Base-by-base conservation (phyloP, 2,113 vertebrate species). In the Mus musculus region DNA sequence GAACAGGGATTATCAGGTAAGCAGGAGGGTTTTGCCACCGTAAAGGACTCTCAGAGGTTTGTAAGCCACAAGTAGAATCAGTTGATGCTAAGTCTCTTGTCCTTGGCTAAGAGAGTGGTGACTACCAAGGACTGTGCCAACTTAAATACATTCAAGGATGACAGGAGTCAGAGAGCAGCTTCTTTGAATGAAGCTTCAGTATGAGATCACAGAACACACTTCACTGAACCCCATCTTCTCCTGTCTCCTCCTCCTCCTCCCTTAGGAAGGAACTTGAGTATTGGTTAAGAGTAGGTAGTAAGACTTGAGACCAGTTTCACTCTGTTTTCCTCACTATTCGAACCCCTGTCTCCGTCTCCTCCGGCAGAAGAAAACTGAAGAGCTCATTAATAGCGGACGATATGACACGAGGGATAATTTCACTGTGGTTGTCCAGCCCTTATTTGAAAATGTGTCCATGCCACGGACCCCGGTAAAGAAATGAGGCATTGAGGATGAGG, bases 1-100 rank as follows among this genome's bases (percentile, higher is more conserved):
- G 33, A 99, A 99, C 95, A 98, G 22, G 96, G 95, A 3, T 3
- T 99, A 99, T 63, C 99, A 99, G 98, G 99, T 99, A 97, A 98
- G 97, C 1, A 56, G 33, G 42, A 67, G 24, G 85, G 77, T 14
- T 16, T 71, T 75, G 12, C 88, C 22, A 7, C 67, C 54, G 24
- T 33, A 24, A 2, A 1, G 16, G 72, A 72, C 36, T 28, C n/a
- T 33, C 2, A 52, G 33, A 33, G 39, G 65, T 20, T 5, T 56
- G 77, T 17, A 5, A n/a, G 77, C 33, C 46, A 42, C 22, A 61
- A n/a, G 28, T n/a, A 77, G 49, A 84, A 9, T 84, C 39, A 30
- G 54, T 30, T 20, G 8, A 28, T 17, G 22, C 89, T 56, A 33
- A 3, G 4, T n/a, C 19, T 52, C 61, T 26, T 61, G 61, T n/a